Conservation (phyloP, 1,140 invertebrate species). For the Schlechtendalia chinensis region DNA sequence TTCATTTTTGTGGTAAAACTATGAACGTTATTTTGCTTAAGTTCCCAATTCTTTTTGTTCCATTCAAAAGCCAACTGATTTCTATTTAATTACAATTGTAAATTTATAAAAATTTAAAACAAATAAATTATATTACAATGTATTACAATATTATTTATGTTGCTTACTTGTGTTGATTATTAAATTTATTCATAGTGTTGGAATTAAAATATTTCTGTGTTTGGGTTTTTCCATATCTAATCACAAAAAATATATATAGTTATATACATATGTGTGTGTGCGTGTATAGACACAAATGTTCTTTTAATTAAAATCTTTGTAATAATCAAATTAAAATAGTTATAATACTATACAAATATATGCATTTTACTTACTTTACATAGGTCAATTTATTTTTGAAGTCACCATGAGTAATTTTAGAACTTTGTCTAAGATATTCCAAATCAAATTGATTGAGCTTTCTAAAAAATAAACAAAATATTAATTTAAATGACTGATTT, state of each 20-base stretch:
- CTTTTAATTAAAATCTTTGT: too few relatives aligned
- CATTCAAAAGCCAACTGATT: not conserved
- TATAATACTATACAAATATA: too few relatives aligned
- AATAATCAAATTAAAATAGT: too few relatives aligned
- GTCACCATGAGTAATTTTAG: not conserved
- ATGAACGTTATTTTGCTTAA: not conserved
- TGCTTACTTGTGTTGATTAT: conserved; percentile 7
- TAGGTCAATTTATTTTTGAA: not conserved
- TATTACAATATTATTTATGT: not conserved
- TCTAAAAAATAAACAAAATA: not conserved
- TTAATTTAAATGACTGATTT: not conserved
- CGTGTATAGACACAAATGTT: not conserved
- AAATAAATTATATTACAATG: not conserved
- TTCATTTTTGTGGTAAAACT: not conserved
- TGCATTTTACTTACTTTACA: not conserved
- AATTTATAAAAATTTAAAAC: not conserved
- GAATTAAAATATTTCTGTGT: not conserved
- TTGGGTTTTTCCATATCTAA: not conserved
- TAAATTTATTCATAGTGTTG: not conserved
- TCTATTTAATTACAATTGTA: not conserved
- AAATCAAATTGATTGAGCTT: not conserved
- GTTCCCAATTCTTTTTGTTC: conserved; percentile 16
- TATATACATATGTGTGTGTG: too few relatives aligned
- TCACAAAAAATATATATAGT: not conserved
- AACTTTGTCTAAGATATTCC: not conserved